Evolutionary conservation across 2,888 invertebrate species (phyloP), one percentile per base, ranked within the genome.

Genomic region (Agapostemon virescens): DNA sequence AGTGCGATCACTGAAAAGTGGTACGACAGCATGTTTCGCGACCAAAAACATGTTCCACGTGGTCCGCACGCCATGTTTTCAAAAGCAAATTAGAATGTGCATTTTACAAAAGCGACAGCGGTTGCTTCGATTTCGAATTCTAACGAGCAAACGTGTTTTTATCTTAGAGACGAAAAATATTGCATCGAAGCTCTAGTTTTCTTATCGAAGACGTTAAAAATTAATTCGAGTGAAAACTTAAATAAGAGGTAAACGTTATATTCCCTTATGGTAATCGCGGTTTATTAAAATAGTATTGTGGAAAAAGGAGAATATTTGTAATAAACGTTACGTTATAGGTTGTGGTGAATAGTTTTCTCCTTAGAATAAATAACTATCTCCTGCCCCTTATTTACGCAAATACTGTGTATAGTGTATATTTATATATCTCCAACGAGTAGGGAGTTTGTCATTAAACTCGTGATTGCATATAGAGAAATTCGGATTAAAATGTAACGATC

Each of bases 381-480:
- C 55, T 61, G 33, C 36, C 30, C 30, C 30, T 61, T n/a, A 33
- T 49, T 74, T 58, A 26, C 26, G 3, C 45, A 6, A 68, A 20
- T 75, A 45, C 20, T 45, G 42, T 52, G 13, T 17, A 15, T 4
- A 7, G 38, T 38, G 5, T 52, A 52, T 23, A 9, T 20, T n/a
- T 49, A 1, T 23, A 33, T 26, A 45, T 42, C n/a, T 58, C n/a
- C 20, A 66, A 36, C 26, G 30, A 64, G 23, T 26, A 49, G 52
- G 17, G 17, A 52, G 11, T 78, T 64, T 23, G 6, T 52, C 61
- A 33, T 52, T 40, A 64, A 74, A 74, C 13, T 77, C 42, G 20
- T 55, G 63, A 64, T 26, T n/a, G 42, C 63, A n/a, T 52, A 33
- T 23, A 23, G 58, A 23, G 67, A 79, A 58, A 71, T 71, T 71